A percentile compares a stretch with the other conserved stretches of the same genome.
phyloP scores from a whole-genome alignment of 92 coral and sea anemone species.

The Actinostola sp. region DNA sequence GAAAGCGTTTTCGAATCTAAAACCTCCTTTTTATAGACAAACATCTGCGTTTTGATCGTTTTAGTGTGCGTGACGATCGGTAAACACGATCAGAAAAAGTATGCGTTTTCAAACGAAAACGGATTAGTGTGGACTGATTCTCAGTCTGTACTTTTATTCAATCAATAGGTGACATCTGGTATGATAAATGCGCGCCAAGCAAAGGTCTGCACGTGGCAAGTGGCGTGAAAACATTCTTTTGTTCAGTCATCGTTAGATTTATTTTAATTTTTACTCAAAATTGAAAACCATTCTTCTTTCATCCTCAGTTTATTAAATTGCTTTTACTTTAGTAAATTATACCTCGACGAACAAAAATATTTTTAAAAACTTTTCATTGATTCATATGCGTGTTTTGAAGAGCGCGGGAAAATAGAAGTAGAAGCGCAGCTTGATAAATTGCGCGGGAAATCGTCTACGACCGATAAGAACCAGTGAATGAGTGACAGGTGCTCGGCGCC shows the following conservation, averaged over 20 bases:
- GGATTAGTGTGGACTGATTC: too few species aligned
- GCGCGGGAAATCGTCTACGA: constrained; percentile 20
- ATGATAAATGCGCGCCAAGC: constrained; percentile 12
- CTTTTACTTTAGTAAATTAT: background rate
- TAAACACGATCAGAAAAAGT: too few species aligned
- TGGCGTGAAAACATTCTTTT: constrained; percentile 9
- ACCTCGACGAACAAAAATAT: too few species aligned
- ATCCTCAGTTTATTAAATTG: background rate
- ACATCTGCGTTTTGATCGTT: too few species aligned
- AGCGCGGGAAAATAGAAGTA: constrained; percentile 28
- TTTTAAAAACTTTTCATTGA: background rate
- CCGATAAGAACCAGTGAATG: background rate
- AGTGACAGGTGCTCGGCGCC: constrained; percentile 21
- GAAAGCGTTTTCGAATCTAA: too few species aligned
- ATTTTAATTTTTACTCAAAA: background rate
- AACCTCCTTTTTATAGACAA: too few species aligned
- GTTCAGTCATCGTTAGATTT: background rate
- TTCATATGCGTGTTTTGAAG: background rate
- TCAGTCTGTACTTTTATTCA: too few species aligned
- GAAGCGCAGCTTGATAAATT: background rate
- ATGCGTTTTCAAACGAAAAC: too few species aligned
- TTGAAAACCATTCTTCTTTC: background rate
- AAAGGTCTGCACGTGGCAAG: background rate
- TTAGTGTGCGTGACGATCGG: too few species aligned
- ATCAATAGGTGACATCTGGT: constrained; percentile 13